Base-by-base conservation (phyloP, 2,113 vertebrate species). In the Psilopogon haemacephalus region DNA sequence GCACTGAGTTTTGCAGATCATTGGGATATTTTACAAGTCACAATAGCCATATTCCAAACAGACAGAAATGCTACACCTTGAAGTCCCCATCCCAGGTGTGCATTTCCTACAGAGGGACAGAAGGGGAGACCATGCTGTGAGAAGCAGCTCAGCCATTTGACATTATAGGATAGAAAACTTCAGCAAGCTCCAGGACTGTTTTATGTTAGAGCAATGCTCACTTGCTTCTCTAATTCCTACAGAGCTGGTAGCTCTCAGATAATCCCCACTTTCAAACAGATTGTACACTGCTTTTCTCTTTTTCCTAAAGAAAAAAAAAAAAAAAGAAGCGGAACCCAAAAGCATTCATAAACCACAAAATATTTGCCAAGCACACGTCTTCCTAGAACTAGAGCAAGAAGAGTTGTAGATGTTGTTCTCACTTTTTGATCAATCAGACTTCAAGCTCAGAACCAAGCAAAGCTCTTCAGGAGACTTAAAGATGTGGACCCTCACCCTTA, bases 91-190 rank as follows among this genome's bases (percentile, higher is more conserved):
- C 30, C 37, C 38, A 42, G 38, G 21, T 33, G 24, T 27, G 46
- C 32, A 11, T 27, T 73, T n/a, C 8, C 38, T 8, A 11, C 33
- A 27, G 18, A 10, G 11, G 0, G 1, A 27, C 44, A 37, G 20
- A 2, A 0, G 33, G n/a, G 33, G 55, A 75, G 63, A 32, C 17
- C 6, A 0, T 6, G 7, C 33, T 54, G 50, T 20, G 21, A 7
- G 28, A 15, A 80, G 69, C 37, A 74, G 40, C 48, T 79, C 62
- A 70, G 56, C 18, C 27, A 8, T 37, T 16, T 75, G 28, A 52
- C 0, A 0, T 5, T 11, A 11, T 12, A 64, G 17, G 42, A 70
- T 2, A 2, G 26, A 56, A 32, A 24, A 17, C 28, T 74, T 3
- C 0, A 35, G 14, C 28, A 38, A 83, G 42, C 24, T 24, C 10